Base-by-base conservation (phyloP, 1,140 invertebrate genomes). In the Nephotettix cincticeps region DNA sequence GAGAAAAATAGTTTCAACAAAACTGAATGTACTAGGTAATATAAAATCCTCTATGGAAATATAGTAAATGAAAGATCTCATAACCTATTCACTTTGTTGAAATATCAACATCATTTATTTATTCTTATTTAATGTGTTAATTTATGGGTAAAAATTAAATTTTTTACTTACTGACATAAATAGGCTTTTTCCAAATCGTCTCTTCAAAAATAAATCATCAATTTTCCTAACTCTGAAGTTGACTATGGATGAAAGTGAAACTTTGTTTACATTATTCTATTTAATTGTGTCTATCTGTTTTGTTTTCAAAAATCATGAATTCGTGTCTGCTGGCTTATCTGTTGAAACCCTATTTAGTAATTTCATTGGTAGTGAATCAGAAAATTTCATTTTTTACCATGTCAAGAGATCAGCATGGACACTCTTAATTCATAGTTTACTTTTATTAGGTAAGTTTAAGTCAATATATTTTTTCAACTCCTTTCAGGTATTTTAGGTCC, bases 261-360 rank as follows among this genome's bases (percentile, higher is more conserved):
- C 72, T 1, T 17, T 75, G 13, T 87, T 89, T 74, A 87, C 89
- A 47, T 78, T 93, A 67, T 87, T 91, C 77, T 93, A 91, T 76
- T 75, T 88, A 27, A 76, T 92, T 66, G 82, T 92, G 45, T 85
- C 87, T 29, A 83, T 87, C 76, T 90, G 89, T 76, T 84, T 93
- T 21, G 80, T 93, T 63, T 91, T 91, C 82, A 91, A 90, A 25
- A 91, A 91, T 0, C 86, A 84, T 14, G 91, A 93, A 80, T 93
- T 93, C 75, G 83, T 90, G 17, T 87, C 89, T 6, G 85, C 89
- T 58, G 91, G 91, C 2, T 82, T 93, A 68, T 93, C 91, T 0
- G 86, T 92, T 58, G 84, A 89, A 72, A 84, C 85, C 74, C 69
- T 93, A 51, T 91, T 92, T 75, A 81, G 85, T 1, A 80, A 77